Percentiles rank a stretch among this genome's conserved stretches.
phyloP scores from a whole-genome alignment of 2,888 invertebrate genomes.

The Cantharis rufa region DNA sequence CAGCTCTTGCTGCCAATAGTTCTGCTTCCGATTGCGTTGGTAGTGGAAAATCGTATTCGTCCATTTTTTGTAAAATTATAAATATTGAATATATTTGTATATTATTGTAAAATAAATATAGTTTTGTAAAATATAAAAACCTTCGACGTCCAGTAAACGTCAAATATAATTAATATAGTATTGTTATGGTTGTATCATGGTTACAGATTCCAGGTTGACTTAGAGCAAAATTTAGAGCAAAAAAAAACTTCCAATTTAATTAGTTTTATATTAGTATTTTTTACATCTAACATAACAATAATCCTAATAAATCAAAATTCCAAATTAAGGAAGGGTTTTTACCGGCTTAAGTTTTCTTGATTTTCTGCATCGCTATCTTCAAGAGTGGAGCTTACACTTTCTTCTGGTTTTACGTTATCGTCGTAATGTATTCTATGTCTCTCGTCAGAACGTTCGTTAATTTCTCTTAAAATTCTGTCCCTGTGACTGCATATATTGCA shows the following conservation, averaged over 20 bases:
- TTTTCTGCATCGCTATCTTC: background rate
- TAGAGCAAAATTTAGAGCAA: too few relatives aligned
- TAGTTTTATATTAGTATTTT: background rate
- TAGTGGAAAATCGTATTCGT: background rate
- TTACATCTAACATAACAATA: background rate
- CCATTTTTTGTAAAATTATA: background rate
- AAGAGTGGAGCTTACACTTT: background rate
- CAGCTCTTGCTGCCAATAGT: background rate
- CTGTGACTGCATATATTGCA: constrained; percentile 16
- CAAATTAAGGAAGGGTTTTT: background rate
- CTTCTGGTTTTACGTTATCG: background rate
- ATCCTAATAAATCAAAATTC: background rate
- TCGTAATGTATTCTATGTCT: background rate
- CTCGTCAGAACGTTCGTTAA: background rate
- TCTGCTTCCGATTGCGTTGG: background rate
- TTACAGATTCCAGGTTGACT: too few relatives aligned
- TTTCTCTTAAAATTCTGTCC: background rate
- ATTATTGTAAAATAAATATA: background rate
- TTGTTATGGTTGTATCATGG: background rate
- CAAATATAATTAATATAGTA: background rate
- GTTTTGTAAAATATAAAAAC: background rate
- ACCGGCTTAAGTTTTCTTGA: background rate
- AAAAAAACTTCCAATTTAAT: too few relatives aligned
- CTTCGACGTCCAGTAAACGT: background rate
- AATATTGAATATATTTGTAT: background rate